Percentiles rank a stretch among this genome's conserved stretches.
Conservation (phyloP, 1,140 invertebrate species). For the Heliconius hermathena region DNA sequence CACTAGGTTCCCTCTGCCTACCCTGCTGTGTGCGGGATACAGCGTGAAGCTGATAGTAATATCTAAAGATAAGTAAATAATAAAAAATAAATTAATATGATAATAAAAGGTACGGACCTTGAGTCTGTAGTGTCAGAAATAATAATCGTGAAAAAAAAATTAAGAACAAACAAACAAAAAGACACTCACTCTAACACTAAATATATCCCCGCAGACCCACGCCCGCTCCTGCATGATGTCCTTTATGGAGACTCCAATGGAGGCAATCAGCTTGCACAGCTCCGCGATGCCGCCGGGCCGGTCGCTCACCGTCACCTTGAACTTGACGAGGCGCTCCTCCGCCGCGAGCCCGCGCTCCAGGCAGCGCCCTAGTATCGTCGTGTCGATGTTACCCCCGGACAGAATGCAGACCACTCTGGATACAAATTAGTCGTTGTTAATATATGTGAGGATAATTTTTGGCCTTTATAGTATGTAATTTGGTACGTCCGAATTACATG, state of each 20-base stretch:
- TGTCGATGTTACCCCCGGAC: conserved; percentile 97
- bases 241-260: conserved; percentile 94
- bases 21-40: no score
- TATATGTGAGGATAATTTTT: no score
- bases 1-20: no score
- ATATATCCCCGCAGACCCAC: conserved; percentile 94
- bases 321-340: conserved; percentile 93
- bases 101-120: no score
- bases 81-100: no score
- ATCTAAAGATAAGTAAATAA: no score
- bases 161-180: not conserved
- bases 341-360: conserved; percentile 94
- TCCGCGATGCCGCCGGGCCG: conserved; percentile 94
- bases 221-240: conserved; percentile 97
- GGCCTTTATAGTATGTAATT: no score
- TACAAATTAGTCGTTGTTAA: no score
- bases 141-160: no score
- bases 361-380: conserved; percentile 93
- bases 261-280: conserved; percentile 88
- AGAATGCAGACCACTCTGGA: conserved; percentile 90
- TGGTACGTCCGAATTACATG: no score
- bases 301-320: conserved; percentile 91
- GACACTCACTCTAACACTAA: conserved; percentile 86
- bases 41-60: no score
- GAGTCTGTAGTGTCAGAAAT: no score